A percentile compares a stretch with the other conserved stretches of the same genome.
These are phyloP conservation scores for Oryzias sinensis DNA, from an alignment of 2,797 vertebrate species.

Conservation along the genomic window DNA sequence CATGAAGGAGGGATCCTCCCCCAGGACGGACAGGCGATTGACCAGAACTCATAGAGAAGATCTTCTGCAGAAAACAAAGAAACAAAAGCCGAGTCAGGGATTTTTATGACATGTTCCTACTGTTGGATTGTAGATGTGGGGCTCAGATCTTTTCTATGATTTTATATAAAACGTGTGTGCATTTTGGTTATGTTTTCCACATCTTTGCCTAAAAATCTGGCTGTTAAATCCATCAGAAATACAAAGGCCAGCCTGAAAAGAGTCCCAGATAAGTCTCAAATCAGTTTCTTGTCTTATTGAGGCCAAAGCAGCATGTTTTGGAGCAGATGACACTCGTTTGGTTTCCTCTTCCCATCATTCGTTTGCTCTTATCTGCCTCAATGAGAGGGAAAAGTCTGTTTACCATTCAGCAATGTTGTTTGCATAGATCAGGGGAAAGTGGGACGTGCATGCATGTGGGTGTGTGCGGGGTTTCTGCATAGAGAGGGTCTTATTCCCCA, in stretches of 20 bases:
- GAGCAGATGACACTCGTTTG: conserved; percentile 1
- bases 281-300: not conserved
- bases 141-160: too few species aligned
- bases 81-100: too few species aligned
- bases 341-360: conserved; percentile 7
- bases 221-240: too few species aligned
- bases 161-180: too few species aligned
- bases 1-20: too few species aligned
- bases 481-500: conserved; percentile 39
- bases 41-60: too few species aligned
- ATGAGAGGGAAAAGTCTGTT: conserved; percentile 57
- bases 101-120: too few species aligned
- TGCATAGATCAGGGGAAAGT: conserved; percentile 69
- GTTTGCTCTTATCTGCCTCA: conserved; percentile 16
- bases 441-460: conserved; percentile 37
- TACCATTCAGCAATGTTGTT: conserved; percentile 77
- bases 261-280: not conserved
- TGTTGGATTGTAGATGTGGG: too few species aligned
- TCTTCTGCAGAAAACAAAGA: too few species aligned
- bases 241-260: not conserved
- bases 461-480: conserved; percentile 20
- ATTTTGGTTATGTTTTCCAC: too few species aligned
- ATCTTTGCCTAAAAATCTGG: too few species aligned
- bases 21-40: too few species aligned
- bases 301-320: conserved; percentile 1